A percentile compares a stretch with the other conserved stretches of the same genome.
phyloP scores from a whole-genome alignment of 2,113 vertebrate genomes.

The Oreotragus oreotragus region DNA sequence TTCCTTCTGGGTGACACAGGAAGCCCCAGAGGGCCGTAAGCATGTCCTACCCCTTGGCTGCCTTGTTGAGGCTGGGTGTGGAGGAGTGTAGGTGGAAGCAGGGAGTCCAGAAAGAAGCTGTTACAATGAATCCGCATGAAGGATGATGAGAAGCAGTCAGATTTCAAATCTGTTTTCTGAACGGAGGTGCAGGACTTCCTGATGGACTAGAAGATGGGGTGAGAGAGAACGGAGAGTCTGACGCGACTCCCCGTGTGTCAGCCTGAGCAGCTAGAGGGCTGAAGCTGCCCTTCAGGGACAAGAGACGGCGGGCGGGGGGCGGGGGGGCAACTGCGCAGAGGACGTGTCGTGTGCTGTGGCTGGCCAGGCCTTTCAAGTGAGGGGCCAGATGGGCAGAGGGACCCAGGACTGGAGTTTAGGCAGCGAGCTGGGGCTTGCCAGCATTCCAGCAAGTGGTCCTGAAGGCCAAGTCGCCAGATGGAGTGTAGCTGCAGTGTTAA shows the following conservation, averaged over 20 bases:
- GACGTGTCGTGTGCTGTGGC: not conserved
- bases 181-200: not conserved
- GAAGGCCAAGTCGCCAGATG: not conserved
- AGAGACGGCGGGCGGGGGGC: not conserved
- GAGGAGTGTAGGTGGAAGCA: not conserved
- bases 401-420: not conserved
- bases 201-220: not conserved
- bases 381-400: not conserved
- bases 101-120: not conserved
- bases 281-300: not conserved
- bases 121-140: not conserved
- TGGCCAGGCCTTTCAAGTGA: not conserved
- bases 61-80: not conserved
- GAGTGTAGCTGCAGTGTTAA: not conserved
- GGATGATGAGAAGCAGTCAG: not conserved
- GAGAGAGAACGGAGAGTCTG: not conserved
- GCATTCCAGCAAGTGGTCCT: not conserved
- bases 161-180: not conserved
- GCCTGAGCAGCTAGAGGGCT: not conserved
- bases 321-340: not conserved
- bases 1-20: not conserved
- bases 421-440: not conserved
- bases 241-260: not conserved
- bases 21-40: not conserved
- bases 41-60: not conserved